These are phyloP conservation scores for Steinernema khuongi DNA, from an alignment of 1,140 invertebrate genomes.

Conservation along the genomic window DNA sequence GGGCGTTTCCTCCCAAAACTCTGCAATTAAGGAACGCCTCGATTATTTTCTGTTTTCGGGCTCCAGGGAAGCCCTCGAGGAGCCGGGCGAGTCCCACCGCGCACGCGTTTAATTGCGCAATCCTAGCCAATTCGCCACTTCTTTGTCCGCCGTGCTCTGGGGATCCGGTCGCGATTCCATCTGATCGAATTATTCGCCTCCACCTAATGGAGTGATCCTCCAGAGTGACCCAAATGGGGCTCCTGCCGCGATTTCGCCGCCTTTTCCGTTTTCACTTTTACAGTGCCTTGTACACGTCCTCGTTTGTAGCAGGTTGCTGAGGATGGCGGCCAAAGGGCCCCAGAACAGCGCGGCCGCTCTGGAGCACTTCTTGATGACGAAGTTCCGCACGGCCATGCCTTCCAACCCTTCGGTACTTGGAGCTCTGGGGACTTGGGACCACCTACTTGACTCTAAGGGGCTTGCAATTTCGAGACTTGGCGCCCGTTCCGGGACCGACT, in stretches of 20 bases:
- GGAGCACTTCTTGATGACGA: neutral
- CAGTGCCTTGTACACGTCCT: neutral
- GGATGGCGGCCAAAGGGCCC: neutral
- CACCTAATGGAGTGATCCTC: neutral
- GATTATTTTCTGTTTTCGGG: neutral
- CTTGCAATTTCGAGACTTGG: too few species aligned
- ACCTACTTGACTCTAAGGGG: too few species aligned
- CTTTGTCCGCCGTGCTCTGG: neutral
- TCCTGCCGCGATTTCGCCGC: neutral
- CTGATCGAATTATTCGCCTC: neutral
- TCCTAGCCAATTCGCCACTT: neutral
- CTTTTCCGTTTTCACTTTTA: neutral
- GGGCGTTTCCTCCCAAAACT: neutral
- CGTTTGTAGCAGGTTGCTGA: too few species aligned
- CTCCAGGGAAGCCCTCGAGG: neutral
- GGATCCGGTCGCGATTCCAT: neutral
- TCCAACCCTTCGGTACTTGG: neutral
- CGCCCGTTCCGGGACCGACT: too few species aligned
- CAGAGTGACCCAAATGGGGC: neutral
- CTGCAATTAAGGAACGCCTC: neutral
- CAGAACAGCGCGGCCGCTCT: neutral
- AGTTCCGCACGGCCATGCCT: constrained; percentile 2
- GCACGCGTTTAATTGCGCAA: constrained; percentile 3
- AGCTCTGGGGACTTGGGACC: too few species aligned
- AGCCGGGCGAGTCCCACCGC: neutral